Conservation (phyloP, 2,113 vertebrate species). For the Ivindomyrus marchei region DNA sequence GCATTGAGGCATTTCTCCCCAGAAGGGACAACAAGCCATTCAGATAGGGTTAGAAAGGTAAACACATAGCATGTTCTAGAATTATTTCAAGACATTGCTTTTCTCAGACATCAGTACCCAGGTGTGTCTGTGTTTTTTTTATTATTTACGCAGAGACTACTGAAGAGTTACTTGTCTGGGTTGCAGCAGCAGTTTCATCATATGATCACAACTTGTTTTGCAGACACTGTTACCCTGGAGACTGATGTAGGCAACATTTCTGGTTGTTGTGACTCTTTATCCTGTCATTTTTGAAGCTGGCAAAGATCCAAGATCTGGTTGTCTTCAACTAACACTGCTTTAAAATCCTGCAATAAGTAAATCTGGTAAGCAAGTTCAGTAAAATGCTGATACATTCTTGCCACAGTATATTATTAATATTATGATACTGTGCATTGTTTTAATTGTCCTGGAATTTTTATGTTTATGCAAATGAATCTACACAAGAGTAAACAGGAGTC, state of each 20-base stretch:
- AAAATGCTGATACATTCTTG: not conserved
- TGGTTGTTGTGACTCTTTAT: not conserved
- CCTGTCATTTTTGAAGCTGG: not conserved
- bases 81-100: not conserved
- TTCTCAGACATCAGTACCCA: not conserved
- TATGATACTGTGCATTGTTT: not conserved
- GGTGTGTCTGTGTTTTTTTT: not conserved
- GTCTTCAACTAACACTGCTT: not conserved
- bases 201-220: not conserved
- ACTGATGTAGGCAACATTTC: not conserved
- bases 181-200: not conserved
- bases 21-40: not conserved
- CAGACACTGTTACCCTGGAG: not conserved
- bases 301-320: not conserved
- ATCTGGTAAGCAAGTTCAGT: not conserved
- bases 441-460: not conserved
- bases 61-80: not conserved
- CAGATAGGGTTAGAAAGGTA: not conserved
- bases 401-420: not conserved
- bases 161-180: not conserved
- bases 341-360: not conserved
- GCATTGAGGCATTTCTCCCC: not conserved
- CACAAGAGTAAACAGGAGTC: not conserved
- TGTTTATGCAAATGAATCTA: not conserved
- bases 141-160: not conserved